Evolutionary conservation across 2,797 vertebrate genomes (phyloP).

Genomic region (Acropternis orthonyx): DNA sequence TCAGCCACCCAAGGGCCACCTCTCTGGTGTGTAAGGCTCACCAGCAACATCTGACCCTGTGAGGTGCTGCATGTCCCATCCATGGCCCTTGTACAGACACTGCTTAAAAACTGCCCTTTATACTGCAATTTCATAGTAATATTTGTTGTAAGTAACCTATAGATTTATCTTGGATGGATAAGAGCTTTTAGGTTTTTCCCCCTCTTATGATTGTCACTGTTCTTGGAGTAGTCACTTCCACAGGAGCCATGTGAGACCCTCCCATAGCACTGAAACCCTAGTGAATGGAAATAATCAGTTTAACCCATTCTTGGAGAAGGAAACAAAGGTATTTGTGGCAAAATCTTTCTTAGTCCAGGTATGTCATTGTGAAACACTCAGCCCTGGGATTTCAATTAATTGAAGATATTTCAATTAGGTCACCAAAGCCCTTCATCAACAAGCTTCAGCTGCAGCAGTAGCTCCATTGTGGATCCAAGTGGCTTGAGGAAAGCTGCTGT

Average conservation of each 20-base stretch:
- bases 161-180: neutral
- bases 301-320: neutral
- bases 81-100: neutral
- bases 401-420: neutral
- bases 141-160: neutral
- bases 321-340: neutral
- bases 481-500: neutral
- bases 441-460: neutral
- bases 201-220: accelerated
- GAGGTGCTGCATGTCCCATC: neutral
- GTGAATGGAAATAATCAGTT: neutral
- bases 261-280: neutral
- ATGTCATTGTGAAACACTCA: neutral
- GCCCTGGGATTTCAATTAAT: neutral
- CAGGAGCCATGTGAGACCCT: neutral
- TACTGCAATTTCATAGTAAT: neutral
- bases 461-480: neutral
- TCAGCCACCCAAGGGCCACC: neutral
- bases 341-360: neutral
- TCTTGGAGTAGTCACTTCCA: neutral
- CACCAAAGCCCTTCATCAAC: neutral
- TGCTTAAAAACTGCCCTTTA: neutral
- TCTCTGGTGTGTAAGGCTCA: neutral
- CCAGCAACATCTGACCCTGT: neutral
- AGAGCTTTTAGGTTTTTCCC: neutral